phyloP scores from a whole-genome alignment of 2,113 vertebrate genomes.

The Coreoperca whiteheadi region DNA sequence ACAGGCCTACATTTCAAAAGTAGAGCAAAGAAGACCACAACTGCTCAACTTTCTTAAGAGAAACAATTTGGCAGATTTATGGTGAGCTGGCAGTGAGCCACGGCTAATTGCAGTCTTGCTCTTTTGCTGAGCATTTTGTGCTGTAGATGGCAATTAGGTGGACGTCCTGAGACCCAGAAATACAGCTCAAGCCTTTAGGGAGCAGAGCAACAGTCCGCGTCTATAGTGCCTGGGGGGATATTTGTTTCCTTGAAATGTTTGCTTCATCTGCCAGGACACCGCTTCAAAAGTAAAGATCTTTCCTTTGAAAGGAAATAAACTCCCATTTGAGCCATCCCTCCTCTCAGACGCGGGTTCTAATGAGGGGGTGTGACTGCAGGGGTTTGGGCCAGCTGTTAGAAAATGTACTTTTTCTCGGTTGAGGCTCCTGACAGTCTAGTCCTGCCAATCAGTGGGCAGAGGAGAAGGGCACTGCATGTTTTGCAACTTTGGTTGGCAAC shows the following conservation, averaged over 20 bases:
- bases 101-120: conserved; percentile 82
- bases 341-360: conserved; percentile 44
- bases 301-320: conserved; percentile 37
- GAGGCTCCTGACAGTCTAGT: conserved; percentile 18
- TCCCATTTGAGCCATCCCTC: conserved; percentile 50
- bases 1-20: conserved; percentile 75
- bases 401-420: conserved; percentile 33
- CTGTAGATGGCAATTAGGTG: conserved; percentile 81
- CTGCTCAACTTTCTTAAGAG: conserved; percentile 75
- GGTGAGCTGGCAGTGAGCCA: conserved; percentile 70
- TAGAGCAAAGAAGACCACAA: conserved; percentile 65
- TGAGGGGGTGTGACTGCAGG: conserved; percentile 39
- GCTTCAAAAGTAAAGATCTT: conserved; percentile 17
- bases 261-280: conserved; percentile 18
- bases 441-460: conserved; percentile 28
- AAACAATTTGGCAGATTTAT: conserved; percentile 79
- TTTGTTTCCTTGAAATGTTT: conserved; percentile 61
- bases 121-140: conserved; percentile 74
- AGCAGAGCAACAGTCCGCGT: conserved; percentile 35
- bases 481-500: conserved; percentile 24
- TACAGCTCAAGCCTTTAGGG: conserved; percentile 59
- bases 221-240: conserved; percentile 38
- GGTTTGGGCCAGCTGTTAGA: conserved; percentile 30
- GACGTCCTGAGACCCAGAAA: conserved; percentile 75
- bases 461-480: conserved; percentile 4